Conservation (phyloP, 2,113 vertebrate genomes). For the Leucopsar rothschildi region DNA sequence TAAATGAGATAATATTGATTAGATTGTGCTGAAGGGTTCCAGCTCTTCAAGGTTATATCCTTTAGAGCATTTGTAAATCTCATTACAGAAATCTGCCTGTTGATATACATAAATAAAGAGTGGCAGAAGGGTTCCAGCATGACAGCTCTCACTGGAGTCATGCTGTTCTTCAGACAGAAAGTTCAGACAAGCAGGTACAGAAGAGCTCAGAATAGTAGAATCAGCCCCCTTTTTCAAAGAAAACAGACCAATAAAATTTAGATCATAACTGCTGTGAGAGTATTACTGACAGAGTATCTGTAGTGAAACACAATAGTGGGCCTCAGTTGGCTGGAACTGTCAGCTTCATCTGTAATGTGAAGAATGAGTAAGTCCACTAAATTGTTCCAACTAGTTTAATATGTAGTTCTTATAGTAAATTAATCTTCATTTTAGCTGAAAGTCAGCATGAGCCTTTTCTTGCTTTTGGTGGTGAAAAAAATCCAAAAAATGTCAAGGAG, state of each 20-base stretch:
- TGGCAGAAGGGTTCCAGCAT: constrained; percentile 23
- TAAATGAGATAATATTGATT: constrained; percentile 62
- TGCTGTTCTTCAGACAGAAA: constrained; percentile 5
- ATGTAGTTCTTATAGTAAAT: neutral
- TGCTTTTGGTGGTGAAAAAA: neutral
- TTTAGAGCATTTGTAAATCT: constrained; percentile 55
- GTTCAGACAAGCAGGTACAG: neutral
- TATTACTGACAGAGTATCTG: neutral
- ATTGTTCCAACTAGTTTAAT: neutral
- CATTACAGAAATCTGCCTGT: constrained; percentile 60
- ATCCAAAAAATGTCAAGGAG: neutral
- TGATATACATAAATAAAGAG: constrained; percentile 57
- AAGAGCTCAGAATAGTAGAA: neutral
- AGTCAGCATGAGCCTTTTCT: neutral
- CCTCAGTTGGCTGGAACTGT: neutral
- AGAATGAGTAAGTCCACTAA: neutral
- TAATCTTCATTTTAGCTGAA: neutral
- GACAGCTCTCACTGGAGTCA: neutral
- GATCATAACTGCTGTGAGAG: neutral
- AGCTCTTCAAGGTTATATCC: constrained; percentile 58
- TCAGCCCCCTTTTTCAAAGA: neutral
- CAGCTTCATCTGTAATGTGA: neutral
- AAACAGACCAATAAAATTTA: neutral
- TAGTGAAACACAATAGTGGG: neutral
- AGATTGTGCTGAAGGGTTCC: constrained; percentile 32